Percentiles rank a stretch among this genome's conserved stretches.
Evolutionary conservation across 2,113 vertebrate species (phyloP).

Genomic region (Misgurnus mizolepis): DNA sequence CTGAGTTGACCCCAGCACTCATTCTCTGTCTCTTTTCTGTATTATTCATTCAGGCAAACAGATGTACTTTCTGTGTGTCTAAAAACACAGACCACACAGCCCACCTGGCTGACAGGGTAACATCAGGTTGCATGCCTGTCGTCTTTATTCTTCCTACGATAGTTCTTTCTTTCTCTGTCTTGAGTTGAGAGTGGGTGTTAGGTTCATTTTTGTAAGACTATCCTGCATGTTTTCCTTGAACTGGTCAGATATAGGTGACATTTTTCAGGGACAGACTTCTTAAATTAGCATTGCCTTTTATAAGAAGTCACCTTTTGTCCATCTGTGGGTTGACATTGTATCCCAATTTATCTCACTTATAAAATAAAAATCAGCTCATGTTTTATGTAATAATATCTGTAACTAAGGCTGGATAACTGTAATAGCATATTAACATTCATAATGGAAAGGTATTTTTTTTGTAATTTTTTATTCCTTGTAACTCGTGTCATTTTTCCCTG

Average conservation of each 20-base stretch:
- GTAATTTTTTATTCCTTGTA: too few relatives aligned
- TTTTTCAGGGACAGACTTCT: background rate
- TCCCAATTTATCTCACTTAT: too few relatives aligned
- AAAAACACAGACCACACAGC: slow-evolving; percentile 47
- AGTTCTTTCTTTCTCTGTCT: slow-evolving; percentile 26
- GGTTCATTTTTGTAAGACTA: background rate
- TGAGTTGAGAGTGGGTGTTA: slow-evolving; percentile 6
- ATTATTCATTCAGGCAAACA: slow-evolving; percentile 52
- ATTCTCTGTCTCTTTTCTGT: slow-evolving; percentile 50
- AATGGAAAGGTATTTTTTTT: too few relatives aligned
- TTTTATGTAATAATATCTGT: too few relatives aligned
- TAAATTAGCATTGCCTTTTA: background rate
- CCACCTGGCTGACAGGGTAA: slow-evolving; percentile 68
- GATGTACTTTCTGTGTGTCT: slow-evolving; percentile 17
- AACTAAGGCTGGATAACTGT: too few relatives aligned
- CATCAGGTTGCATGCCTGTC: slow-evolving; percentile 20
- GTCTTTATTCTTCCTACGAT: slow-evolving; percentile 25
- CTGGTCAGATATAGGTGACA: background rate
- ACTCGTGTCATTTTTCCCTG: too few relatives aligned
- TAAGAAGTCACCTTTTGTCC: too few relatives aligned
- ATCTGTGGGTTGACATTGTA: too few relatives aligned
- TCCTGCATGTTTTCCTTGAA: background rate
- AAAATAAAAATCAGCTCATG: too few relatives aligned
- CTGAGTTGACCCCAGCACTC: slow-evolving; percentile 71
- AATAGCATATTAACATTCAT: too few relatives aligned